Evolutionary conservation across 2,888 invertebrate genomes (phyloP).

Genomic region (Platerodrilus igneus): DNA sequence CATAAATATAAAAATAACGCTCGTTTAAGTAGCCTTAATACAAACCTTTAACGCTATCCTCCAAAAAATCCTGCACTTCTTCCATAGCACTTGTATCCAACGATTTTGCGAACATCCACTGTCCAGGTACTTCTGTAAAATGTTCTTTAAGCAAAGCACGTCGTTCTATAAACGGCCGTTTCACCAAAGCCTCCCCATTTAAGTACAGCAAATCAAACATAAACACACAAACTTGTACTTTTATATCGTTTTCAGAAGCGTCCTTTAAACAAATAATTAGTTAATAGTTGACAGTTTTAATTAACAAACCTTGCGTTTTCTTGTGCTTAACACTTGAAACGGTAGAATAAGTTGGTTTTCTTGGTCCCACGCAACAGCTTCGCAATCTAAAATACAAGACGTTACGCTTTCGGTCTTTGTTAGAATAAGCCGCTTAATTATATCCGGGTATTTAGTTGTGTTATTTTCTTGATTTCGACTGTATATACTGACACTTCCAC

Average conservation of each 20-base stretch:
- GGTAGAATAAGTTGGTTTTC: constrained; percentile 86
- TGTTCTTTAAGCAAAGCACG: constrained; percentile 67
- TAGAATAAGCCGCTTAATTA: constrained; percentile 66
- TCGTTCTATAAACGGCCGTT: constrained; percentile 68
- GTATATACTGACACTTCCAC: constrained; percentile 74
- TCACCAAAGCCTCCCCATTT: constrained; percentile 81
- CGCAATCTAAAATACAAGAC: constrained; percentile 91
- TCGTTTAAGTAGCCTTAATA: constrained; percentile 13
- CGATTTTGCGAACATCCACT: constrained; percentile 83
- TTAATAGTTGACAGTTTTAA: background rate
- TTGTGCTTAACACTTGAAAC: constrained; percentile 91
- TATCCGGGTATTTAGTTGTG: constrained; percentile 93
- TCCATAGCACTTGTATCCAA: constrained; percentile 82
- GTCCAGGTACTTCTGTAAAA: constrained; percentile 68
- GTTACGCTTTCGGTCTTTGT: constrained; percentile 56
- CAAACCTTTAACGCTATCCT: constrained; percentile 90
- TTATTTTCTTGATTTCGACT: constrained; percentile 96
- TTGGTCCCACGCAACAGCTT: constrained; percentile 95
- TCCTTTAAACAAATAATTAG: constrained; percentile 51
- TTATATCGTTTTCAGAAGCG: constrained; percentile 68
- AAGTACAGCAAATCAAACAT: constrained; percentile 93
- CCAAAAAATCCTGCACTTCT: constrained; percentile 89
- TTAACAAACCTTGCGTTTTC: constrained; percentile 76
- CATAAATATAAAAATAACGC: background rate
- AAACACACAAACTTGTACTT: constrained; percentile 82